phyloP scores from a whole-genome alignment of 1,140 invertebrate genomes.

The Macrocentrus cingulum region DNA sequence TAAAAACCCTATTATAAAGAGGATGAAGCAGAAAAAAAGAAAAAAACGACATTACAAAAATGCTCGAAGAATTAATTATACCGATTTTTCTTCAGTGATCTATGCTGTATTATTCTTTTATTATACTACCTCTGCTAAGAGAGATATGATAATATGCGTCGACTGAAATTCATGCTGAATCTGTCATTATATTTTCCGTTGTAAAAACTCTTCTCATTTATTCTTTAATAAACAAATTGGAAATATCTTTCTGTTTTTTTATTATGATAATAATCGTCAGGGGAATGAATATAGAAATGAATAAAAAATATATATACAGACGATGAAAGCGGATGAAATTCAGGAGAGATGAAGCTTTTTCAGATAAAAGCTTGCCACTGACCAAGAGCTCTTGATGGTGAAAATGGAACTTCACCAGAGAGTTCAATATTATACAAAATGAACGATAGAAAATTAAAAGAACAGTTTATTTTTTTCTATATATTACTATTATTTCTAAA shows the following conservation, averaged over 20 bases:
- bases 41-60: too few species aligned
- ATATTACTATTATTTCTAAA: too few species aligned
- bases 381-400: constrained; percentile 24
- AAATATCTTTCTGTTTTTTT: too few species aligned
- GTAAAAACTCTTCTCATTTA: too few species aligned
- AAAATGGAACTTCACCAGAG: constrained; percentile 19
- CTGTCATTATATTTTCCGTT: too few species aligned
- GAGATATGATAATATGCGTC: too few species aligned
- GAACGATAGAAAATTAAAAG: background rate
- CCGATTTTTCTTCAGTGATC: background rate
- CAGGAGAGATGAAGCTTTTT: constrained; percentile 27
- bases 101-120: background rate
- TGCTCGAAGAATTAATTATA: constrained; percentile 2
- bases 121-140: too few species aligned
- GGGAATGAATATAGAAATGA: background rate
- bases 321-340: constrained; percentile 15
- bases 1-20: constrained; percentile 8
- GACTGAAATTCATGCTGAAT: too few species aligned
- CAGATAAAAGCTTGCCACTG: constrained; percentile 29
- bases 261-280: too few species aligned
- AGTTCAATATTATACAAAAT: constrained; percentile 22
- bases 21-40: background rate
- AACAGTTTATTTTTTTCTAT: constrained; percentile 1
- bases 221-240: too few species aligned
- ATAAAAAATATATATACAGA: background rate